Evolutionary conservation across 2,888 invertebrate species (phyloP), one percentile per base, ranked within the genome.

Genomic region (Pogonocherus hispidulus): DNA sequence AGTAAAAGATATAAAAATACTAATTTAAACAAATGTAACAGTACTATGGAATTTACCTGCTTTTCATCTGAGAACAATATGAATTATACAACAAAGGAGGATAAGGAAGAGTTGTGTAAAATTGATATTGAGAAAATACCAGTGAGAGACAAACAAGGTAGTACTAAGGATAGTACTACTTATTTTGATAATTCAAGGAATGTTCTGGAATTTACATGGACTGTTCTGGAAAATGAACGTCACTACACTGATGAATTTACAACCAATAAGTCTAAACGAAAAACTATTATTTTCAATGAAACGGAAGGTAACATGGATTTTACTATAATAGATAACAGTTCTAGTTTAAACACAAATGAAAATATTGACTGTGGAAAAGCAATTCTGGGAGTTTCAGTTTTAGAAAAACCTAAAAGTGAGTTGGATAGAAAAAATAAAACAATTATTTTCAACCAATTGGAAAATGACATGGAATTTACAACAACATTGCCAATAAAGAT

Each of bases 11-110:
- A 23, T 11, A 41, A 63, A 56, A 64, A 41, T 14, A 16, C 54
- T 16, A 18, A 11, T 20, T 22, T 18, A 14, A 37, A 37, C 23
- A 2, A 8, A 51, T 22, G 14, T 35, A 49, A 57, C n/a, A 19
- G 18, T 20, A 37, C 62, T 66, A 71, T 70, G 66, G 66, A 67
- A 52, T 66, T 73, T 23, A 71, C 73, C 1, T 65, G 63, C 63
- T 35, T 19, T n/a, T 41, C 52, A 52, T 52, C 66, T 6, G 11
- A 37, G 9, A 9, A 37, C 3, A 37, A 37, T 9, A 37, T 27
- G 0, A 19, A 6, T 9, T 19, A 9, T 19, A 19, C 11, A 14
- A 22, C 20, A 47, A 3, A 49, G 9, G 9, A 27, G 6, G 5
- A 27, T 16, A 14, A 1, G 51, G n/a, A 23, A 16, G 23, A 5